Evolutionary conservation across 2,797 vertebrate species (phyloP), one percentile per base, ranked within the genome.

Genomic region (Hephaestus fuliginosus): DNA sequence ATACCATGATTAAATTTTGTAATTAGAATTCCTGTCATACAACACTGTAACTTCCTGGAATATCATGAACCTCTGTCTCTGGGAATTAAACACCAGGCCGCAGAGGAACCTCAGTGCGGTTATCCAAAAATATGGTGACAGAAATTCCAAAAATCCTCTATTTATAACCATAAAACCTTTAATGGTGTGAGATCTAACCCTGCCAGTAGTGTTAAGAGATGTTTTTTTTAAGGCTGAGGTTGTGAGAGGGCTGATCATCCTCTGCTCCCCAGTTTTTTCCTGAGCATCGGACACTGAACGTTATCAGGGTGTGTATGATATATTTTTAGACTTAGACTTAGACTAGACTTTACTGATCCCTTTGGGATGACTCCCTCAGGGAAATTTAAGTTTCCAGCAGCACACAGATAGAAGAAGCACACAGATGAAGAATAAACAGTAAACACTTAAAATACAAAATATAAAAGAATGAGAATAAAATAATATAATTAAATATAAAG

Each of bases 11-110:
- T 62, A 70, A 4, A 64, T 71, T 80, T 84, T 69, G 39, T 74
- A 88, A 91, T 91, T 90, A 83, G 25, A 85, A 89, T 92, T 92
- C 88, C 80, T 87, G 66, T 87, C 78, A 92, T 83, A 77, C 58
- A 78, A 44, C 56, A 25, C 62, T 68, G 39, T 22, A 63, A 67
- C 85, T 91, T 91, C 85, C 83, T 87, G 88, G 86, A 84, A 88
- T 69, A 79, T 82, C 43, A 55, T 55, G 56, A 74, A 78, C 76
- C 60, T 84, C 67, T 51, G 53, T 78, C 80, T 86, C 81, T 83
- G 70, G 86, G 74, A 91, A 88, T 81, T 70, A 75, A 84, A 80
- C 63, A 64, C 62, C 53, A 74, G 81, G 70, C 86, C 39, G 44
- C 65, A 49, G 57, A 76, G 81, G 70, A 84, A 84, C 86, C 84